A percentile compares a stretch with the other conserved stretches of the same genome.
These are phyloP conservation scores for Aphidius ervi DNA, from an alignment of 1,140 invertebrate genomes.

Conservation along the genomic window DNA sequence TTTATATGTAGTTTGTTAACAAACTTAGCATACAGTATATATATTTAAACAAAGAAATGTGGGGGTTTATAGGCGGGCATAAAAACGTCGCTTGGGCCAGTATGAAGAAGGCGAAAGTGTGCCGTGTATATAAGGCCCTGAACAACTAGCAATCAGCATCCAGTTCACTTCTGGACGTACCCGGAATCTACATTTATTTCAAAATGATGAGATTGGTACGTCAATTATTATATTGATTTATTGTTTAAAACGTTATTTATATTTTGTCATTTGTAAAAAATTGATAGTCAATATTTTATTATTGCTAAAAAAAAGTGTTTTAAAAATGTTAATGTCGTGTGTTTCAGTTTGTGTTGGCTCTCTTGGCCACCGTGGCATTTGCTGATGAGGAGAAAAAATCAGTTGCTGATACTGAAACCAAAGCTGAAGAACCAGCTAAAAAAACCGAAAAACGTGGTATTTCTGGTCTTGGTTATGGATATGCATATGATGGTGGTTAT, in stretches of 20 bases:
- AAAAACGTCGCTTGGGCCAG: conserved; percentile 31
- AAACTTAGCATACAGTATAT: neutral
- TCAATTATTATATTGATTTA: conserved; percentile 16
- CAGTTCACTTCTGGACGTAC: conserved; percentile 68
- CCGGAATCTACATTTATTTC: conserved; percentile 48
- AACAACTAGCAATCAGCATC: conserved; percentile 61
- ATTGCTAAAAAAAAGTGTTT: neutral
- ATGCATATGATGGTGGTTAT: conserved; percentile 59
- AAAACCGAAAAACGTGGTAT: conserved; percentile 66
- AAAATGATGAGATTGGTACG: conserved; percentile 54
- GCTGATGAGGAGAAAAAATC: conserved; percentile 62
- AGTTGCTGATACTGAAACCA: conserved; percentile 49
- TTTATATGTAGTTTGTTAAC: conserved; percentile 17
- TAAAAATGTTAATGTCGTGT: conserved; percentile 15
- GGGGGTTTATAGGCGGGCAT: conserved; percentile 34
- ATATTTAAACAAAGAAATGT: conserved; percentile 23
- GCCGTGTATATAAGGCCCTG: conserved; percentile 58
- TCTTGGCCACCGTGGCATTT: conserved; percentile 62
- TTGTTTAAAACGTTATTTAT: no score
- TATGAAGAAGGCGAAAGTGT: conserved; percentile 52
- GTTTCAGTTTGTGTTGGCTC: conserved; percentile 68
- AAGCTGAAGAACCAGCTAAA: conserved; percentile 45
- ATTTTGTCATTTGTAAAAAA: neutral
- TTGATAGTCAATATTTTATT: conserved; percentile 25
- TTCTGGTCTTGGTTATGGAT: conserved; percentile 57